These are phyloP conservation scores for Dipus sagitta DNA, from an alignment of 2,797 vertebrate species.

Conservation along the genomic window DNA sequence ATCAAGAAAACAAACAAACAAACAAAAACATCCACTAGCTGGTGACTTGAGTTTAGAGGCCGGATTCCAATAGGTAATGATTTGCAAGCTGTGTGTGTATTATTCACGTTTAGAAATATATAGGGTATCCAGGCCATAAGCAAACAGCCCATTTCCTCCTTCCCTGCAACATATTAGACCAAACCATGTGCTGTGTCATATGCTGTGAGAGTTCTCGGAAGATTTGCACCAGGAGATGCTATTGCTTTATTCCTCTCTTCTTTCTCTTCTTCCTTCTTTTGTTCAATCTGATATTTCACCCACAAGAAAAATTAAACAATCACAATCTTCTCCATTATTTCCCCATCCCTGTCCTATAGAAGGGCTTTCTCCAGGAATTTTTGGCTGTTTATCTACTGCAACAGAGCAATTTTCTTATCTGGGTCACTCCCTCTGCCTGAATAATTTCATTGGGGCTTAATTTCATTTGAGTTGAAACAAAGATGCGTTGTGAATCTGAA, in stretches of 20 bases:
- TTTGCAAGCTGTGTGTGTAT: constrained; percentile 74
- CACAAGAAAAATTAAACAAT: background rate
- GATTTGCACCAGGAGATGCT: background rate
- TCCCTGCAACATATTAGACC: constrained; percentile 29
- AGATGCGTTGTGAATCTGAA: constrained; percentile 51
- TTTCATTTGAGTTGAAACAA: constrained; percentile 66
- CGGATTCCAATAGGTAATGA: constrained; percentile 71
- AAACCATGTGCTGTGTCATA: background rate
- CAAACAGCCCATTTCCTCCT: constrained; percentile 7
- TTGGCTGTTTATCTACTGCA: background rate
- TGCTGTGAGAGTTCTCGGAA: background rate
- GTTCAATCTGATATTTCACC: constrained; percentile 31
- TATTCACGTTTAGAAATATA: constrained; percentile 67
- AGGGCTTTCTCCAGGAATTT: constrained; percentile 49
- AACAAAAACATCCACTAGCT: constrained; percentile 66
- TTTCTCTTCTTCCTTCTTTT: background rate
- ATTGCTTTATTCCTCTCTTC: background rate
- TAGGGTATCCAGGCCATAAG: constrained; percentile 39
- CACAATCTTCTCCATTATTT: constrained; percentile 14
- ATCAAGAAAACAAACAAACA: background rate
- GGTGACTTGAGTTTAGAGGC: constrained; percentile 76
- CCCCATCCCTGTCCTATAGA: background rate
- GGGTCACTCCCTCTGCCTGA: constrained; percentile 32
- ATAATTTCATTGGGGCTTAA: constrained; percentile 72
- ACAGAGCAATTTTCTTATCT: background rate